Evolutionary conservation across 1,140 invertebrate species (phyloP), one percentile per base, ranked within the genome.

Genomic region (Palaemon carinicauda): DNA sequence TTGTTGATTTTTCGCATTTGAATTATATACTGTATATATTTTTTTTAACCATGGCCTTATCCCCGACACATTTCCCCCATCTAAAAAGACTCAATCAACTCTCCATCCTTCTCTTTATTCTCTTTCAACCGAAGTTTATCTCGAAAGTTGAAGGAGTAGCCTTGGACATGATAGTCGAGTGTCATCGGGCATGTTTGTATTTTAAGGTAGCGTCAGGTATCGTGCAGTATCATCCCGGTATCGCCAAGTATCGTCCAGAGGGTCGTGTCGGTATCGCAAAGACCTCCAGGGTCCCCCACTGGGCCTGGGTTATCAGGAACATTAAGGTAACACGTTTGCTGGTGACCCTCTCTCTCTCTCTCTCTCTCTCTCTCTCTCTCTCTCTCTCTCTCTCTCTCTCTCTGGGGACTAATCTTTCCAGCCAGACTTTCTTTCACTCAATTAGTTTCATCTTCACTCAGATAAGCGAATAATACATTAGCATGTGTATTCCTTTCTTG

Each of bases 81-180:
- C n/a, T n/a, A n/a, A n/a, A n/a, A n/a, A n/a, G n/a, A n/a, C n/a
- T n/a, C n/a, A n/a, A n/a, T 56, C 77, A 14, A 10, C 31, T 80
- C 29, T 31, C 24, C 54, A n/a, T 27, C 27, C 17, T 80, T 53
- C 19, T 17, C 14, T 21, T 79, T 41, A 19, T 52, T 54, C 51
- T n/a, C 54, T 33, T 41, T 41, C 41, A 41, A 14, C 24, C 53
- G 15, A 14, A 15, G 14, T 15, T 31, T 54, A 19, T 15, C 27
- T 24, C 33, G 52, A 24, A 17, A 53, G 81, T 54, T 50, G 71
- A 74, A 74, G 54, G 83, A 52, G 83, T 86, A 86, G 83, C 83
- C 83, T 54, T 73, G 71, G 69, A 86, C 75, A 86, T 74, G 77
- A 86, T 80, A 86, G 24, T n/a, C 56, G 56, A 80, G 83, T 86